A percentile compares a stretch with the other conserved stretches of the same genome.
These are phyloP conservation scores for Dipodomys ordii DNA, from an alignment of 2,113 vertebrate species.

Conservation along the genomic window DNA sequence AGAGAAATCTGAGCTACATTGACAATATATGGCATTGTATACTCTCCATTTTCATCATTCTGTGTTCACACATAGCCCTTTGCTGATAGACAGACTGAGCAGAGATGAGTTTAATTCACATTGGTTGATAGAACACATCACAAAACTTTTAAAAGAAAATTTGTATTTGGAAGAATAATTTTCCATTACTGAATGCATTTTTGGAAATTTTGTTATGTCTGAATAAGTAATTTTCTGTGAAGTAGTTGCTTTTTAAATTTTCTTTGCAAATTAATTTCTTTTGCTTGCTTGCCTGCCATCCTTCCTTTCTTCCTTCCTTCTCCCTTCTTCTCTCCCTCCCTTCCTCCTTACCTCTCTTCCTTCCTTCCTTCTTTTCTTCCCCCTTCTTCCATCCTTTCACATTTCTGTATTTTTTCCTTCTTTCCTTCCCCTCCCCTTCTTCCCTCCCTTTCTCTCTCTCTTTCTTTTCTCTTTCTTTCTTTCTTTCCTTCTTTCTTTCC, in stretches of 20 bases:
- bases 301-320: neutral
- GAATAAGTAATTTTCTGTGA: neutral
- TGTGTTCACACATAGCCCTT: neutral
- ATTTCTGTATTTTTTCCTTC: too few relatives aligned
- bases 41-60: neutral
- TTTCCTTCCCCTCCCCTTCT: too few relatives aligned
- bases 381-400: too few relatives aligned
- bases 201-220: slow-evolving; percentile 22
- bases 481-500: too few relatives aligned
- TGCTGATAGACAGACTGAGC: neutral
- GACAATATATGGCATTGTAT: neutral
- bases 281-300: too few relatives aligned
- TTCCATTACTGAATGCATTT: slow-evolving; percentile 32
- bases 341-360: too few relatives aligned
- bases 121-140: neutral
- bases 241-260: neutral
- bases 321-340: too few relatives aligned
- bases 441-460: too few relatives aligned
- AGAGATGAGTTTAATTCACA: slow-evolving; percentile 13
- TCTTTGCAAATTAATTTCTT: neutral
- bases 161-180: slow-evolving; percentile 21
- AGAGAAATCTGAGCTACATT: slow-evolving; percentile 39
- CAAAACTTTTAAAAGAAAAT: neutral
- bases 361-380: too few relatives aligned
- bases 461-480: too few relatives aligned